Base-by-base conservation (phyloP, 1,140 invertebrate species). In the Cheumatopsyche charites region DNA sequence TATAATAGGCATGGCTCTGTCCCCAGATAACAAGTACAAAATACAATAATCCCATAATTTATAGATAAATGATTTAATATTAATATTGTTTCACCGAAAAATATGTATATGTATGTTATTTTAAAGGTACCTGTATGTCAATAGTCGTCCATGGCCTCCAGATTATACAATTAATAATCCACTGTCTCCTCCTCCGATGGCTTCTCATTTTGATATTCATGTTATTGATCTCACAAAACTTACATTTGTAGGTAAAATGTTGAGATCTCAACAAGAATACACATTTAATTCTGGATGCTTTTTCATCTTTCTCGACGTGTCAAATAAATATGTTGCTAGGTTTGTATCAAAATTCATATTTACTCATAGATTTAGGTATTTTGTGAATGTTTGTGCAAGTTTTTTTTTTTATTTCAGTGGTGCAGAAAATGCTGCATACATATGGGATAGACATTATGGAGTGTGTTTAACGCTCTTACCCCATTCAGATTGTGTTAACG, bases 121-220 rank as follows among this genome's bases (percentile, higher is more conserved):
- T 68, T 29, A 88, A n/a, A n/a, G 93, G 77, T 95, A 92, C 80
- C 80, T 96, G 9, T 96, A 95, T 82, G 93, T 95, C 0, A 95
- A 95, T 79, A 91, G 91, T 76, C 86, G 94, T 70, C 91, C 93
- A 0, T 96, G 94, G 94, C 94, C 93, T 1, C 84, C 89, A 76
- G 89, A 89, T 66, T 94, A 92, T 78, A 82, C 85, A 13, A 94
- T 95, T 72, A 87, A 87, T 4, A 91, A 94, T 85, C 91, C 92
- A 0, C 81, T 94, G 12, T 87, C 91, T 78, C 93, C 94, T 29
- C 94, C 94, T 1, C 93, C 93, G 0, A 94, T 95, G 76, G 93
- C 94, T n/a, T 91, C 94, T 82, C 92, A 95, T 84, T 95, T 95
- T 67, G 94, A 96, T 79, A 93, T 95, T 75, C 92, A 94, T 77